These are phyloP conservation scores for Anabacerthia variegaticeps DNA, from an alignment of 2,797 vertebrate genomes.

Conservation along the genomic window DNA sequence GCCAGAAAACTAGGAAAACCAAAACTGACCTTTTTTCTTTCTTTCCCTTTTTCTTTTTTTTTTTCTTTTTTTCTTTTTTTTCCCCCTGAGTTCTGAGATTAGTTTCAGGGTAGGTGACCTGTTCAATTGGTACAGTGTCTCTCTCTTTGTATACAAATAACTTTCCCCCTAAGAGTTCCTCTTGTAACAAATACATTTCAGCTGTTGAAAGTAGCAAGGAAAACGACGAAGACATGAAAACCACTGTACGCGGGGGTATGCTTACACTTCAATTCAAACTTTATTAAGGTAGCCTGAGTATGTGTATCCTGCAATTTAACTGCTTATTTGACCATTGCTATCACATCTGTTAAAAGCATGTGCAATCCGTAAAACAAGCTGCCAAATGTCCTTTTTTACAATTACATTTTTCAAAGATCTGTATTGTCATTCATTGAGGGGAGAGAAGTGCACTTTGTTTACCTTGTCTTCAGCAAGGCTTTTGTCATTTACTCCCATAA, in stretches of 20 bases:
- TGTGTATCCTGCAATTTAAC: not conserved
- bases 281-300: not conserved
- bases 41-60: not conserved
- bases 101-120: not conserved
- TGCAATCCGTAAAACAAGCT: not conserved
- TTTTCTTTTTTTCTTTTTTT: not conserved
- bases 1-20: not conserved
- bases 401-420: not conserved
- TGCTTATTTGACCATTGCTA: conserved; percentile 10
- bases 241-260: not conserved
- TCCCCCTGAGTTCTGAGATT: not conserved
- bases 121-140: not conserved
- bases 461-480: not conserved
- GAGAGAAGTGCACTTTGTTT: not conserved
- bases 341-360: not conserved
- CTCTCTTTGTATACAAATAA: not conserved
- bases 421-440: not conserved
- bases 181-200: not conserved
- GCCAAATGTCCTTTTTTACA: not conserved
- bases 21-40: not conserved
- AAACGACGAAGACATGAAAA: not conserved
- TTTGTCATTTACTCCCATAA: not conserved
- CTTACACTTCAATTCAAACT: not conserved
- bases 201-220: not conserved
- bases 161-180: not conserved